Evolutionary conservation across 2,797 vertebrate species (phyloP), one percentile per base, ranked within the genome.

Genomic region (Silurus aristotelis): DNA sequence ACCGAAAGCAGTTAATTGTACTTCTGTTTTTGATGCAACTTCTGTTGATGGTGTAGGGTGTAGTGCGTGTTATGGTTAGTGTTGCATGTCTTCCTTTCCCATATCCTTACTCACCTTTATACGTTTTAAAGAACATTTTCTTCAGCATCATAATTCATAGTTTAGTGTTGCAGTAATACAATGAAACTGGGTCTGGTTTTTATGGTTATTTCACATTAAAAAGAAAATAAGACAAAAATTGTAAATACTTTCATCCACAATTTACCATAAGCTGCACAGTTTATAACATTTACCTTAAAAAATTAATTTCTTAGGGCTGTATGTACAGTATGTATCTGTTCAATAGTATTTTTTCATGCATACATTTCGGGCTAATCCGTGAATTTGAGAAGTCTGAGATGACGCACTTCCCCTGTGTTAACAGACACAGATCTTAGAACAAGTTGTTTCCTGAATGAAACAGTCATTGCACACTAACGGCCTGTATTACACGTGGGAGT

Each of bases 381-480:
- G 13, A 61, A 84, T 86, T 63, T 86, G 80, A 85, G 61, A 52
- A 83, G 80, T 84, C 25, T 38, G 27, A 71, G 52, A 56, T 81
- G 85, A 80, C 75, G 81, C 84, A 90, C 87, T 90, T 90, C 90
- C 89, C 80, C 85, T 70, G 13, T 66, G n/a, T n/a, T 56, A 85
- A 63, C 68, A 63, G 76, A 27, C 31, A 63, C 55, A 80, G 76
- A 31, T 43, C 82, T 46, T 73, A 80, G 56, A 83, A 58, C 76
- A 84, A 78, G 68, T 86, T 70, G 89, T 87, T 90, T 90, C 90
- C 88, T 89, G 87, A 66, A 15, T 85, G 6, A 83, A 84, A 84
- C 87, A 83, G 85, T 83, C 83, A 87, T 13, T 70, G 56, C 80
- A 71, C 67, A 72, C 55, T 67, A 89, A 85, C 86, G 38, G 80